Percentiles rank a stretch among this genome's conserved stretches.
Evolutionary conservation across 1,140 invertebrate genomes (phyloP).

Genomic region (Panagrolaimus sp.): DNA sequence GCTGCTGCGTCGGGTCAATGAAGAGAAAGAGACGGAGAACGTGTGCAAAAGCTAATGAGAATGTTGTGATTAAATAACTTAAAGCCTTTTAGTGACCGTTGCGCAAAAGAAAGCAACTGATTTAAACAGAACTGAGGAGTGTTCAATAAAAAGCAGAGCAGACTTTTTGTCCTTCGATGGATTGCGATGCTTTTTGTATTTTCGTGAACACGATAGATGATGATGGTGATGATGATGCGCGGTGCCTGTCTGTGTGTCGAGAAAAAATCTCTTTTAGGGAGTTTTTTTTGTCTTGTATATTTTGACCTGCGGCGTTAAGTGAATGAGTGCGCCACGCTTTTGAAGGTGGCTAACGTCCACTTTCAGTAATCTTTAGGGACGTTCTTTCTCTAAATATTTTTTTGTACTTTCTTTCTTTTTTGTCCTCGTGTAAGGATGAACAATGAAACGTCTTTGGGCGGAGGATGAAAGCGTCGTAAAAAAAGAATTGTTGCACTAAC

Average conservation of each 20-base stretch:
- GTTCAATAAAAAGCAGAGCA: neutral
- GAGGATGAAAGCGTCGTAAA: neutral
- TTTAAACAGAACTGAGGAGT: neutral
- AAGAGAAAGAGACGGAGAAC: no score
- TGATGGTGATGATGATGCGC: neutral
- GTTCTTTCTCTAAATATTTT: no score
- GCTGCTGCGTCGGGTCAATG: no score
- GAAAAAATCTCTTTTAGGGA: neutral
- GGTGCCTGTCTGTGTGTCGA: conserved; percentile 13
- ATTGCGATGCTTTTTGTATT: neutral
- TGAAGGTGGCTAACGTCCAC: conserved; percentile 6
- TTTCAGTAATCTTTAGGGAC: neutral
- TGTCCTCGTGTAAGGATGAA: neutral
- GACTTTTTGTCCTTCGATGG: conserved; percentile 1
- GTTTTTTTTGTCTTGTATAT: neutral
- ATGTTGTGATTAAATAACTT: no score
- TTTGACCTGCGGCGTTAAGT: conserved; percentile 3
- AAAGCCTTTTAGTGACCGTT: no score
- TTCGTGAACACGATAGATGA: neutral
- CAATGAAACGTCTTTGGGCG: conserved; percentile 12
- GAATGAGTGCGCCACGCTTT: conserved; percentile 6
- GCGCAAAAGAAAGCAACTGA: conserved; percentile 4
- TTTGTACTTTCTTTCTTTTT: no score
- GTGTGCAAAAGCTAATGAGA: no score
- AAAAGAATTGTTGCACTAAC: no score